A percentile compares a stretch with the other conserved stretches of the same genome.
phyloP scores from a whole-genome alignment of 2,797 vertebrate genomes.

The Crocodylus rhombifer region DNA sequence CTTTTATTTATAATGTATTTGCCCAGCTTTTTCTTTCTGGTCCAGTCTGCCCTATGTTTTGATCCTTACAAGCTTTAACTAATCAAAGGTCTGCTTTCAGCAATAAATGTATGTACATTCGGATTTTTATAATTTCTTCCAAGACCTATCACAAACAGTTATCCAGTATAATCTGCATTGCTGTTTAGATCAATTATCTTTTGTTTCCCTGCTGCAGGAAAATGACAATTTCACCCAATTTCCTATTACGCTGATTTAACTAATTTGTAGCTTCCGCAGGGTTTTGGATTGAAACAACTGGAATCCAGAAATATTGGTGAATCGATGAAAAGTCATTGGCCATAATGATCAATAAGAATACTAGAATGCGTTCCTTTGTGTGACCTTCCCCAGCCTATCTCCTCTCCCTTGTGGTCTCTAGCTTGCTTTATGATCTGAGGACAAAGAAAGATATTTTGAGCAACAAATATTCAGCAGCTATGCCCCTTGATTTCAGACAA shows the following conservation, averaged over 20 bases:
- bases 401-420: neutral
- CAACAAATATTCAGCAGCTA: neutral
- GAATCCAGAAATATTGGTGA: neutral
- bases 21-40: neutral
- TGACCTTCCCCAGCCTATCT: neutral
- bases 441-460: neutral
- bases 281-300: neutral
- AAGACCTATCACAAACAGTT: constrained; percentile 12
- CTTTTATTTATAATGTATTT: neutral
- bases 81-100: neutral
- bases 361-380: neutral
- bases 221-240: neutral
- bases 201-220: neutral
- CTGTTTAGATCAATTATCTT: constrained; percentile 14
- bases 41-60: neutral
- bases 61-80: neutral
- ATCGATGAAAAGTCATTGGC: neutral
- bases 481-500: neutral
- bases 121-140: neutral
- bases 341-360: neutral
- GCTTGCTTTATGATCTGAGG: neutral
- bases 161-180: neutral
- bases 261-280: neutral
- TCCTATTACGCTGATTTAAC: neutral
- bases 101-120: neutral